Evolutionary conservation across 2,797 vertebrate species (phyloP).

Genomic region (Phataginus tricuspis): DNA sequence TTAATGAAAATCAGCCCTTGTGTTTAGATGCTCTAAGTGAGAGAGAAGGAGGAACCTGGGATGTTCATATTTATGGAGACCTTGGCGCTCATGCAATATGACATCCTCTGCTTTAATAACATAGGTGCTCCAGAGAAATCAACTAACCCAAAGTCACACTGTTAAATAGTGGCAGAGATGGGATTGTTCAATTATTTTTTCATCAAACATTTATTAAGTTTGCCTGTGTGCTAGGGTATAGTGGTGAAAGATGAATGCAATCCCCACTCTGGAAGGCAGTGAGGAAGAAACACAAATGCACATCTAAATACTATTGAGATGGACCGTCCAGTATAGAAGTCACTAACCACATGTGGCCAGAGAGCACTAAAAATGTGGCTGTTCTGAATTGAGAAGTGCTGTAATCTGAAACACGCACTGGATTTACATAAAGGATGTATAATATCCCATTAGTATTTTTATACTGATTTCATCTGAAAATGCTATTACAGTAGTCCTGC

Average conservation of each 20-base stretch:
- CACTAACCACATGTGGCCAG: accelerated
- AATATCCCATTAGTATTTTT: not conserved
- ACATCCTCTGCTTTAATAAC: slow-evolving; percentile 70
- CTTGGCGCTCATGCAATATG: slow-evolving; percentile 43
- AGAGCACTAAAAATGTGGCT: no score
- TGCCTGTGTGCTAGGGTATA: not conserved
- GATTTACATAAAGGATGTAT: not conserved
- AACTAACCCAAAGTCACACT: slow-evolving; percentile 54
- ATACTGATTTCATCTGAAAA: not conserved
- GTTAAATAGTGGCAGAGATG: slow-evolving; percentile 51
- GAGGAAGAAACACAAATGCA: not conserved
- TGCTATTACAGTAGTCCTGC: not conserved
- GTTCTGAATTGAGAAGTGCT: not conserved
- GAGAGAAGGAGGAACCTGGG: not conserved
- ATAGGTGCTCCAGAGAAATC: slow-evolving; percentile 68
- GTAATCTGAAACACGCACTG: not conserved
- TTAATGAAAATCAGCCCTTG: not conserved
- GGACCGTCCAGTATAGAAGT: accelerated
- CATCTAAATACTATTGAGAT: not conserved
- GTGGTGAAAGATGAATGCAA: not conserved
- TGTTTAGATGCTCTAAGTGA: not conserved
- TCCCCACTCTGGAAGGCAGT: not conserved
- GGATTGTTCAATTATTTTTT: slow-evolving; percentile 64
- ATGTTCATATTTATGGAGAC: slow-evolving; percentile 69
- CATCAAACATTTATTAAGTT: slow-evolving; percentile 74